Evolutionary conservation across 2,797 vertebrate species (phyloP), one percentile per base, ranked within the genome.

Genomic region (Centropyge bicolor): DNA sequence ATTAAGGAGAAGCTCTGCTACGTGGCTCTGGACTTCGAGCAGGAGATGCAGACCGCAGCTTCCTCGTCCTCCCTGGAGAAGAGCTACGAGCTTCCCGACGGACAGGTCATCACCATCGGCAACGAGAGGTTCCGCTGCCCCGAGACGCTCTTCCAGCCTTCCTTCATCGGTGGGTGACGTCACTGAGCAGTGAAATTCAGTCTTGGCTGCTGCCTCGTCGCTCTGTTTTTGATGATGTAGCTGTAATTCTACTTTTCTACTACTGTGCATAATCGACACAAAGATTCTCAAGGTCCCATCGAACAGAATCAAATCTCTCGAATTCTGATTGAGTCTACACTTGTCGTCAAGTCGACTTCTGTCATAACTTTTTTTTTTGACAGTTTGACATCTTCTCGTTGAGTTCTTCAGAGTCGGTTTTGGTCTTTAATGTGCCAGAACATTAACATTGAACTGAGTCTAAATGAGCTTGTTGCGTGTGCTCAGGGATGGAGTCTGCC

Each of bases 71-170:
- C 97, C 46, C 95, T 99, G 8, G 98, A 99, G 88, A 99, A 99
- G 95, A 98, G 97, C 97, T 99, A 99, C 0, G 97, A 98, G 94
- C 90, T 99, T 91, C 98, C 98, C 2, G 98, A 99, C 4, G 97
- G 98, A 5, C 98, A 98, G 94, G 97, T 98, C 88, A 98, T 99
- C 95, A 99, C 97, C 92, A 98, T 99, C 1, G 97, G 97, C 87
- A 99, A 98, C 0, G 97, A 99, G 93, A 95, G 98, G 90, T 99
- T 99, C 97, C 98, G 27, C 27, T 31, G 27, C 27, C 27, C 27
- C 27, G 27, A 31, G 27, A 31, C 27, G 27, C 27, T 31, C 27
- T 31, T 31, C 27, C 27, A 31, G 27, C 27, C 27, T 40, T 97
- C 97, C 40, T 99, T 99, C 95, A 95, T 99, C 36, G 98, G 98